A percentile compares a stretch with the other conserved stretches of the same genome.
These are phyloP conservation scores for Pipistrellus kuhlii DNA, from an alignment of 2,797 vertebrate species.

Conservation along the genomic window DNA sequence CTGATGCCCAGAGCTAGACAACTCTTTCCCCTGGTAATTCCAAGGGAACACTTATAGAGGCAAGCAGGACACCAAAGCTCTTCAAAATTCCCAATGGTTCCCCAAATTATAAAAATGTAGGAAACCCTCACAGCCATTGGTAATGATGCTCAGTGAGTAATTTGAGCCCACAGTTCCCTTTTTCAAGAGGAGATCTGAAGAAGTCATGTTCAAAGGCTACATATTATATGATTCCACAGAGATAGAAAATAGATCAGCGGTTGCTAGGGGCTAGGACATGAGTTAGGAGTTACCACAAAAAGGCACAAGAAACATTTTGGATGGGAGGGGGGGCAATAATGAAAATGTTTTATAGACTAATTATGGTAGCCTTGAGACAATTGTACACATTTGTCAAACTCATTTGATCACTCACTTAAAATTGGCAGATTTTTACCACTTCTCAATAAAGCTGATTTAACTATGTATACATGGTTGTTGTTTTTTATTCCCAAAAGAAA, in stretches of 20 bases:
- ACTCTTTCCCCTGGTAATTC: background rate
- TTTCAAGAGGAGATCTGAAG: background rate
- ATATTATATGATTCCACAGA: background rate
- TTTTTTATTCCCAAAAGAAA: background rate
- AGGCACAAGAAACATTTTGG: background rate
- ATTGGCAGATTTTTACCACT: background rate
- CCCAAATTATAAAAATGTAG: background rate
- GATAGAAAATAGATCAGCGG: background rate
- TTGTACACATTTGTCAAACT: background rate
- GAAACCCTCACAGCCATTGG: background rate
- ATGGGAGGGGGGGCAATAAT: rapidly evolving
- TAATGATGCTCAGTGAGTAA: background rate
- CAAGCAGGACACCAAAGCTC: background rate
- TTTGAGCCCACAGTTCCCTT: background rate
- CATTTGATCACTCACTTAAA: slow-evolving; percentile 26
- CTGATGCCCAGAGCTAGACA: background rate
- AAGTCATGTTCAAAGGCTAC: background rate
- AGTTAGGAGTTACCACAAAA: background rate
- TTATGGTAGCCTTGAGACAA: background rate
- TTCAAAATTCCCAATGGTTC: background rate
- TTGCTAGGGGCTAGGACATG: too few relatives aligned
- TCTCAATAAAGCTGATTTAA: background rate
- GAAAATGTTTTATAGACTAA: background rate
- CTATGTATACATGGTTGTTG: background rate
- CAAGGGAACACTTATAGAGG: background rate